Evolutionary conservation across 2,797 vertebrate genomes (phyloP).

Genomic region (Lepilemur septentrionalis): DNA sequence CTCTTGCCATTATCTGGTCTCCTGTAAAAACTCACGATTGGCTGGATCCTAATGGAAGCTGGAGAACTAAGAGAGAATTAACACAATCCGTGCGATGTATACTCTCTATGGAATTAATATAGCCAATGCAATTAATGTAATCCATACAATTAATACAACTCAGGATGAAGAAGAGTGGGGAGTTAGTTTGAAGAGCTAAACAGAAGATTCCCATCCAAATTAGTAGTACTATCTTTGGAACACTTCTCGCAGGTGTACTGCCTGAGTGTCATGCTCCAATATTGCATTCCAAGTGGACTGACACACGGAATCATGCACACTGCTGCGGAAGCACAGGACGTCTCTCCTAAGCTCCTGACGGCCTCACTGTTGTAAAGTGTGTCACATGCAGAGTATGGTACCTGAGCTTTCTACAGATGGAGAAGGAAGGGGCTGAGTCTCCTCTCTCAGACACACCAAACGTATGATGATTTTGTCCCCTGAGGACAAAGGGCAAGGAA

Average conservation of each 20-base stretch:
- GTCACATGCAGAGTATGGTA: background rate
- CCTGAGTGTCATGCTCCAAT: background rate
- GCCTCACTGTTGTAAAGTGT: fast-evolving
- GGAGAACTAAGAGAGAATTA: background rate
- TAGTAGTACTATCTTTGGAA: background rate
- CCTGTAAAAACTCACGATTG: background rate
- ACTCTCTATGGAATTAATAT: background rate
- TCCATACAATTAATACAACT: background rate
- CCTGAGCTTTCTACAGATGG: background rate
- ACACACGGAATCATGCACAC: fast-evolving
- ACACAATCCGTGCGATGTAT: background rate
- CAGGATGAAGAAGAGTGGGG: fast-evolving
- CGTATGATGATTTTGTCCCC: background rate
- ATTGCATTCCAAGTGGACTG: background rate
- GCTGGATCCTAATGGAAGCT: too few species aligned
- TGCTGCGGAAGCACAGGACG: background rate
- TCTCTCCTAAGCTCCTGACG: background rate
- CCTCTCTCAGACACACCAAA: background rate
- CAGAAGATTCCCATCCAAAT: background rate
- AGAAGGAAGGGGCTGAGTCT: background rate
- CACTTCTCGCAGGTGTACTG: background rate
- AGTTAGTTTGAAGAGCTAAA: background rate
- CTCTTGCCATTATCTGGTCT: background rate
- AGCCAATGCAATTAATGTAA: background rate
- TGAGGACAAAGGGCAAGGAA: background rate